Conservation (phyloP, 2,888 invertebrate genomes). For the Teleogryllus oceanicus region DNA sequence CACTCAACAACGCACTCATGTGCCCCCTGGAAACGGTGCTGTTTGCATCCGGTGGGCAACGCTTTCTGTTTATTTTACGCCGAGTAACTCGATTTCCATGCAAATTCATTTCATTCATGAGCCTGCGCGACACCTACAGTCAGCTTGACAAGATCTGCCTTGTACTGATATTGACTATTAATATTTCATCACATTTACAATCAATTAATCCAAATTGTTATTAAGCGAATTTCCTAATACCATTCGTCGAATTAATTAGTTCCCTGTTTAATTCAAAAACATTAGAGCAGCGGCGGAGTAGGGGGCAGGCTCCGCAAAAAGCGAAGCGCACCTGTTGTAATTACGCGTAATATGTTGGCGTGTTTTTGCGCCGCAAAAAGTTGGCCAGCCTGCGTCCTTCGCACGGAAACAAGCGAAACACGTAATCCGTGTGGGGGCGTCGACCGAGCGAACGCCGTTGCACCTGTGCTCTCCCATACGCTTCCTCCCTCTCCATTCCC, state of each 20-base stretch:
- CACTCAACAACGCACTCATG: too few relatives aligned
- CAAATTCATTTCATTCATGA: neutral
- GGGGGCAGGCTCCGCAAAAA: too few relatives aligned
- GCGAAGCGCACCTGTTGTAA: neutral
- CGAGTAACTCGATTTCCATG: neutral
- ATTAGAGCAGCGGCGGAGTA: too few relatives aligned
- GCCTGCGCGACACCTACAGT: neutral
- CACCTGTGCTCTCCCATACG: too few relatives aligned
- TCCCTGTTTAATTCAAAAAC: too few relatives aligned
- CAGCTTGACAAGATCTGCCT: too few relatives aligned
- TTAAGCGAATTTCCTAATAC: too few relatives aligned
- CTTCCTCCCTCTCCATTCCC: too few relatives aligned
- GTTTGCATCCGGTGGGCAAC: neutral
- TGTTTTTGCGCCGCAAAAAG: neutral
- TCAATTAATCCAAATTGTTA: too few relatives aligned
- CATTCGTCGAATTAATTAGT: too few relatives aligned
- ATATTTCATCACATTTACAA: too few relatives aligned
- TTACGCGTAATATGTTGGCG: slow-evolving; percentile 8
- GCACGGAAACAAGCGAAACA: slow-evolving; percentile 18
- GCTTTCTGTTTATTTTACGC: neutral
- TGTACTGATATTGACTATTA: too few relatives aligned
- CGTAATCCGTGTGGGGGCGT: neutral
- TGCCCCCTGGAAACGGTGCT: neutral
- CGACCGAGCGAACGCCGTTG: neutral
- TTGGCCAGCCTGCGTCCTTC: slow-evolving; percentile 18